These are phyloP conservation scores for Lophotis ruficrista DNA, from an alignment of 2,113 vertebrate genomes.

Conservation along the genomic window DNA sequence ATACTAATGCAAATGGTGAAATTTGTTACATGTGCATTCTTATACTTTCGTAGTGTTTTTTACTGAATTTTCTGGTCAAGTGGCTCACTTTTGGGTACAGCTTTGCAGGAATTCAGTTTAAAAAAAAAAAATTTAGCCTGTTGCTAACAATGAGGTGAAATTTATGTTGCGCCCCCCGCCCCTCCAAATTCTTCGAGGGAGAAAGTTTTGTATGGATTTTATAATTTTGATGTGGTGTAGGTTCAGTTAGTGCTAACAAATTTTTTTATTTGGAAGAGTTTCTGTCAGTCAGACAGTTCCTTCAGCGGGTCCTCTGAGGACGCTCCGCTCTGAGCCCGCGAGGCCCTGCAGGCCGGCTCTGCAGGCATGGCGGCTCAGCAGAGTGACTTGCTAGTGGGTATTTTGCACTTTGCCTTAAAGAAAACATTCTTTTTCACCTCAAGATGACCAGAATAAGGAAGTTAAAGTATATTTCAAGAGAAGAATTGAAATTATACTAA, in stretches of 20 bases:
- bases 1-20: not conserved
- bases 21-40: fast-evolving
- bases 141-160: not conserved
- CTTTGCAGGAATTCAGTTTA: not conserved
- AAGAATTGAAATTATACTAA: not conserved
- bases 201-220: not conserved
- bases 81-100: not conserved
- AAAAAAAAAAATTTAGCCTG: not conserved
- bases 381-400: not conserved
- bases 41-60: fast-evolving
- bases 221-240: not conserved
- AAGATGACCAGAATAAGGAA: not conserved
- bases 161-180: not conserved
- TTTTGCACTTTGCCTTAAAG: not conserved
- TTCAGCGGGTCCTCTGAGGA: not conserved
- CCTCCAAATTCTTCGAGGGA: not conserved
- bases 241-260: not conserved
- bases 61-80: not conserved
- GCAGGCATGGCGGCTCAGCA: not conserved
- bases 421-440: not conserved
- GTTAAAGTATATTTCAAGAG: not conserved
- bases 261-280: not conserved
- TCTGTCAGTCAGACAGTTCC: too few relatives aligned
- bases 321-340: too few relatives aligned
- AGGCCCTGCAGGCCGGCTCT: not conserved